Conservation (phyloP, 2,797 vertebrate species). For the Paguma larvata region DNA sequence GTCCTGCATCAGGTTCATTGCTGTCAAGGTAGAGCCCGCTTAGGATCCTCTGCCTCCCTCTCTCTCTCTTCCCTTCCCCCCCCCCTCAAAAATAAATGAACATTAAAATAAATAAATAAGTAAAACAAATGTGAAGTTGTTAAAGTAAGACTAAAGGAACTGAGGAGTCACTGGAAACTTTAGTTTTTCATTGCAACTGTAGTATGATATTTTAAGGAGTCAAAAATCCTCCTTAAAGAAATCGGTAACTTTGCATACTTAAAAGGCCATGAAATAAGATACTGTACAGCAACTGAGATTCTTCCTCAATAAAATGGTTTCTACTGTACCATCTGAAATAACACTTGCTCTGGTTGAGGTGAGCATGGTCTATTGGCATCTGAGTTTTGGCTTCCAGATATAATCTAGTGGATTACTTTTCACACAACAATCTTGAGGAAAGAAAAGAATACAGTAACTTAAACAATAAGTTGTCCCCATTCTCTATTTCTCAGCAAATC, state of each 20-base stretch:
- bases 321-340: neutral
- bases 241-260: neutral
- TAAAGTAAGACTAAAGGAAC: neutral
- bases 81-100: too few relatives aligned
- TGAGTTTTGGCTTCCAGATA: neutral
- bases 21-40: too few relatives aligned
- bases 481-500: constrained; percentile 2
- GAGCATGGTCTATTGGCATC: neutral
- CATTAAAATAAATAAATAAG: too few relatives aligned
- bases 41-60: too few relatives aligned
- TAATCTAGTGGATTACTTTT: neutral
- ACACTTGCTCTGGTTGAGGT: neutral
- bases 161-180: neutral
- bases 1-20: too few relatives aligned
- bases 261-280: neutral
- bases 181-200: neutral
- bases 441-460: neutral
- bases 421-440: neutral
- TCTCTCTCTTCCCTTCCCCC: too few relatives aligned
- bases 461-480: neutral
- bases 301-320: neutral
- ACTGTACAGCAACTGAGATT: neutral
- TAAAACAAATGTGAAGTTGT: neutral
- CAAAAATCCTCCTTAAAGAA: neutral
- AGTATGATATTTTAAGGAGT: neutral